A percentile compares a stretch with the other conserved stretches of the same genome.
phyloP scores from a whole-genome alignment of 2,888 invertebrate genomes.

The Pheosia tremula region DNA sequence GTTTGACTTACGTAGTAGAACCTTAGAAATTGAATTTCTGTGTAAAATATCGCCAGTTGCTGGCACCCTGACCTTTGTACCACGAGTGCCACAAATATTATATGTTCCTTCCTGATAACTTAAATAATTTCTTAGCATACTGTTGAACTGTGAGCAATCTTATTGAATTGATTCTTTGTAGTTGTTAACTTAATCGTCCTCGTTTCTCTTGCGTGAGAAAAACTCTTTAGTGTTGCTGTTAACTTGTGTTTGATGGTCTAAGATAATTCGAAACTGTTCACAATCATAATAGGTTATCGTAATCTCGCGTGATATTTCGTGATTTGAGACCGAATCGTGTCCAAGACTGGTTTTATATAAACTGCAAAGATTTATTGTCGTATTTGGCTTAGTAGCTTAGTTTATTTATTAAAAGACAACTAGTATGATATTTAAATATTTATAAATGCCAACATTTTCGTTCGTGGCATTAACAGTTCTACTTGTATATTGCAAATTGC shows the following conservation, averaged over 20 bases:
- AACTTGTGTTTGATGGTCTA: slow-evolving; percentile 1
- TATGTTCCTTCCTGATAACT: slow-evolving; percentile 45
- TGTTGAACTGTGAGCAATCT: slow-evolving; percentile 14
- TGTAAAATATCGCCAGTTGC: slow-evolving; percentile 59
- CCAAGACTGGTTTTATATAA: not conserved
- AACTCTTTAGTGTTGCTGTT: not conserved
- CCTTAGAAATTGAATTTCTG: slow-evolving; percentile 58
- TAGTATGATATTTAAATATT: too few species aligned
- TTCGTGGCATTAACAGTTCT: not conserved
- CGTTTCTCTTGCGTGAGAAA: not conserved
- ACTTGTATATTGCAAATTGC: not conserved
- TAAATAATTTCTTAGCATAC: slow-evolving; percentile 28
- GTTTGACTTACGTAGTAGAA: slow-evolving; percentile 64
- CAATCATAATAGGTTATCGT: slow-evolving; percentile 3
- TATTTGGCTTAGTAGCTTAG: not conserved
- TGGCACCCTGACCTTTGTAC: slow-evolving; percentile 65
- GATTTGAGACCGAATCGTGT: not conserved
- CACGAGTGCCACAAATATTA: slow-evolving; percentile 71
- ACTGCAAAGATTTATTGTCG: not conserved
- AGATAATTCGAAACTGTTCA: not conserved
- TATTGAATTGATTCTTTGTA: slow-evolving; percentile 1
- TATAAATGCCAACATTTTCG: too few species aligned
- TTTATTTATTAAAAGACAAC: not conserved
- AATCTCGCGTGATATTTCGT: not conserved
- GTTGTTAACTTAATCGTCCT: slow-evolving; percentile 6